A percentile compares a stretch with the other conserved stretches of the same genome.
Evolutionary conservation across 2,797 vertebrate species (phyloP).

Genomic region (Champsocephalus gunnari): DNA sequence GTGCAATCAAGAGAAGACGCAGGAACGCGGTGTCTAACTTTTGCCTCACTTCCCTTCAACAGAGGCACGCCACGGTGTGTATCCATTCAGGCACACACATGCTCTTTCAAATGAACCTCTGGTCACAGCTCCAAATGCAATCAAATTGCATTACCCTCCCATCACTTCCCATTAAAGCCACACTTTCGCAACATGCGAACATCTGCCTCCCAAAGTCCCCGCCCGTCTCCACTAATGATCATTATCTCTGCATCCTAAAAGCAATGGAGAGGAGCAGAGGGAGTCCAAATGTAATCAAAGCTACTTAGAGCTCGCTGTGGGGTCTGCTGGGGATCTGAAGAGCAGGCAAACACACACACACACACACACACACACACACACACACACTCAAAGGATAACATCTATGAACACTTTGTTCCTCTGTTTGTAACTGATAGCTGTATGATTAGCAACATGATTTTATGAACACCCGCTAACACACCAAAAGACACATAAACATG

Average conservation of each 20-base stretch:
- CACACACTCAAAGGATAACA: neutral
- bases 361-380: neutral
- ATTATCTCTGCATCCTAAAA: constrained; percentile 77
- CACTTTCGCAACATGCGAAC: constrained; percentile 53
- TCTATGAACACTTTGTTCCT: constrained; percentile 8
- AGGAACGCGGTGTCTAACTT: neutral
- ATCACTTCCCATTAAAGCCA: constrained; percentile 60
- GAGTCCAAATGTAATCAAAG: constrained; percentile 74
- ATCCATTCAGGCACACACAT: constrained; percentile 5
- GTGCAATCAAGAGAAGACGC: constrained; percentile 3
- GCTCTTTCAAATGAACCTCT: constrained; percentile 30
- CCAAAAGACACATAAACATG: neutral
- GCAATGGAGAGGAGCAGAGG: constrained; percentile 64
- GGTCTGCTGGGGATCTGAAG: constrained; percentile 40
- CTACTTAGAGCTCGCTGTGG: constrained; percentile 66
- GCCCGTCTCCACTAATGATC: constrained; percentile 63
- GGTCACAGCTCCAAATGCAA: constrained; percentile 37
- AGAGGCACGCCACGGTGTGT: constrained; percentile 16
- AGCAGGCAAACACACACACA: constrained; percentile 15
- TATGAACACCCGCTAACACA: constrained; percentile 1
- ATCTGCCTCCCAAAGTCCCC: constrained; percentile 54
- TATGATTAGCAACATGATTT: neutral
- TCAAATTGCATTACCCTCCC: constrained; percentile 58
- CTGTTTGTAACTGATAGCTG: constrained; percentile 17
- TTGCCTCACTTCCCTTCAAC: neutral